A percentile compares a stretch with the other conserved stretches of the same genome.
Conservation (phyloP, 2,888 invertebrate species). For the Bursaphelenchus okinawaensis region DNA sequence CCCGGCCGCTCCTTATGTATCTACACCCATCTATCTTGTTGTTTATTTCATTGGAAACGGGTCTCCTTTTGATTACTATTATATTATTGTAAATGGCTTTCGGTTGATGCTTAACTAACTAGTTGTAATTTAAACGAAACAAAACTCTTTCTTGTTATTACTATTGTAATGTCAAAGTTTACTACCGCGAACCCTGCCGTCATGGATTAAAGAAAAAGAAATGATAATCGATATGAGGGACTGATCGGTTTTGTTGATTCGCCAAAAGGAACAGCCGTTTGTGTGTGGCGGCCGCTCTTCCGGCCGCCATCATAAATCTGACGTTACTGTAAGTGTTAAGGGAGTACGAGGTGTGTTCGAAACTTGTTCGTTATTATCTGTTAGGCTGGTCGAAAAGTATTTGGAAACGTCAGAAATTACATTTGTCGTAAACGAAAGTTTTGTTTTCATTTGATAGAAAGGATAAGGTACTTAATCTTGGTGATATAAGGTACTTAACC, state of each 20-base stretch:
- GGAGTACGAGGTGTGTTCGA: too few relatives aligned
- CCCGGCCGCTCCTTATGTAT: too few relatives aligned
- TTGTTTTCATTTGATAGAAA: too few relatives aligned
- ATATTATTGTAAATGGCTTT: neutral
- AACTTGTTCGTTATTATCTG: too few relatives aligned
- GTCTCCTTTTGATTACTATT: neutral
- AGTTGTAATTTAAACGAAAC: neutral
- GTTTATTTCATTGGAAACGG: neutral
- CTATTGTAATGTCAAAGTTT: constrained; percentile 1
- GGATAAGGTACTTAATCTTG: too few relatives aligned
- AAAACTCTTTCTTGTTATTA: constrained; percentile 2
- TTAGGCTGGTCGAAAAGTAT: too few relatives aligned
- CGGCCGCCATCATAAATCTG: neutral
- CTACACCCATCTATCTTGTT: neutral
- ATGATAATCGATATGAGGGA: neutral
- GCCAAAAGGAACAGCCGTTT: too few relatives aligned
- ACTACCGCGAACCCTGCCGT: neutral
- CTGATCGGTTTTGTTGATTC: too few relatives aligned
- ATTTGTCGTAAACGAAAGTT: too few relatives aligned
- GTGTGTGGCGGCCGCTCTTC: neutral
- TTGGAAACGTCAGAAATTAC: too few relatives aligned
- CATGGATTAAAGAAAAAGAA: neutral
- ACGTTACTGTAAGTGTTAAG: too few relatives aligned
- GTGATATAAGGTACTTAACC: too few relatives aligned
- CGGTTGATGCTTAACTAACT: neutral